Evolutionary conservation across 2,888 invertebrate genomes (phyloP), one percentile per base, ranked within the genome.

Genomic region (Diachrysia chrysitis): DNA sequence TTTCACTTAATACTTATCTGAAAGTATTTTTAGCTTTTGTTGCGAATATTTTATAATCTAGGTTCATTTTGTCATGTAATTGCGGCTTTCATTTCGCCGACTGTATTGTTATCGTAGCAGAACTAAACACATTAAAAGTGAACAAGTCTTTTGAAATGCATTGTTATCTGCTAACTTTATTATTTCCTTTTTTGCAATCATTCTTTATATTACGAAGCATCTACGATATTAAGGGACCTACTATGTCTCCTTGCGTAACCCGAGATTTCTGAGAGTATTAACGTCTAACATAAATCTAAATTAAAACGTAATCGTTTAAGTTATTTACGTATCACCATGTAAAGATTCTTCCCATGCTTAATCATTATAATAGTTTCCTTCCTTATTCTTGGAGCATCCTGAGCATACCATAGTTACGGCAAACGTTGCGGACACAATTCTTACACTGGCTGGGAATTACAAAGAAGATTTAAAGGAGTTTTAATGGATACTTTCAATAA

Each of bases 81-180:
- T 62, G 37, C 58, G 59, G 71, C 79, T 81, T 76, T 82, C 69
- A 77, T 81, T 72, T 60, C 65, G 57, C 79, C 69, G 76, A 55
- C 69, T n/a, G 5, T 58, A 74, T 66, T 68, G 66, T 66, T 66
- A 66, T 59, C 46, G 58, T 64, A 51, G 54, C 61, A 54, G 66
- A 73, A 63, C 66, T 64, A 76, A 78, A 63, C 17, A 73, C 69
- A 69, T 69, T 78, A 73, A 69, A 72, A 72, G 56, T 59, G 59
- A 77, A 77, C 62, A 72, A 61, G 37, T 63, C 58, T 75, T 73
- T 73, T 75, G 75, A 63, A 65, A 51, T 17, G 35, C 48, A 58
- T 66, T 58, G 59, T 77, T 76, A 73, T 73, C 53, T 58, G 54
- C 46, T 63, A 46, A 54, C 9, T 58, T 73, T 60, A 37, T 77